These are phyloP conservation scores for Echinometra lucunter DNA, from an alignment of 53 echinoderm and acorn worm genomes.

Conservation along the genomic window DNA sequence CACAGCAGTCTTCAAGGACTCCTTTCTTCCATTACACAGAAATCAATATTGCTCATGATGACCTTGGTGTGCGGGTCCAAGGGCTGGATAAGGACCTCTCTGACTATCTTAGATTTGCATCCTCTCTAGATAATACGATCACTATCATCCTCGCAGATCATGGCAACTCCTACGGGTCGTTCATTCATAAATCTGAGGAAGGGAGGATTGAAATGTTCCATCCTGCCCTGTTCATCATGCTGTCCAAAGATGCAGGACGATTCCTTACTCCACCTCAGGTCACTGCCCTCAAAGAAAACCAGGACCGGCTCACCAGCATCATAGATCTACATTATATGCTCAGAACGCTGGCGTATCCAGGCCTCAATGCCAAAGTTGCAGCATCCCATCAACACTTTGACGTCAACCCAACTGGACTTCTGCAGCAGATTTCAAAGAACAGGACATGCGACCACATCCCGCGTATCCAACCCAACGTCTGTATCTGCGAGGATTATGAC, in stretches of 20 bases:
- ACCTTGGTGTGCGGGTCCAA: conserved; percentile 81
- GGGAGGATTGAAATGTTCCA: conserved; percentile 90
- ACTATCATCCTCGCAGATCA: conserved; percentile 88
- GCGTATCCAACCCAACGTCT: conserved; percentile 83
- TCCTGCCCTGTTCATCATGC: conserved; percentile 78
- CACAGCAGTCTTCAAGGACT: conserved; percentile 9
- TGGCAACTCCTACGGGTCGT: conserved; percentile 87
- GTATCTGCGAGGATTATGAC: conserved; percentile 83
- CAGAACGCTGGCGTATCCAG: conserved; percentile 68
- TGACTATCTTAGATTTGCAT: conserved; percentile 73
- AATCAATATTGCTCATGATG: conserved; percentile 83
- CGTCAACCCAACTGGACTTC: conserved; percentile 74
- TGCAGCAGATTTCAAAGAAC: conserved; percentile 68
- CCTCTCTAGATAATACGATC: conserved; percentile 78
- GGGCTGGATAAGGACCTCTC: conserved; percentile 77
- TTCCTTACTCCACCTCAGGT: conserved; percentile 61
- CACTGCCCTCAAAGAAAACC: conserved; percentile 73
- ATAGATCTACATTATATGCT: conserved; percentile 85
- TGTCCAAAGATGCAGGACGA: conserved; percentile 71
- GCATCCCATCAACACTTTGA: conserved; percentile 72
- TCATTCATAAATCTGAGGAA: conserved; percentile 76
- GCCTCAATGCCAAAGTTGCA: conserved; percentile 14
- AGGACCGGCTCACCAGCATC: conserved; percentile 81
- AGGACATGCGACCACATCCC: conserved; percentile 86
- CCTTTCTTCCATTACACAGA: conserved; percentile 85